Evolutionary conservation across 2,113 vertebrate species (phyloP).

Genomic region (Trochalopteron elliotii): DNA sequence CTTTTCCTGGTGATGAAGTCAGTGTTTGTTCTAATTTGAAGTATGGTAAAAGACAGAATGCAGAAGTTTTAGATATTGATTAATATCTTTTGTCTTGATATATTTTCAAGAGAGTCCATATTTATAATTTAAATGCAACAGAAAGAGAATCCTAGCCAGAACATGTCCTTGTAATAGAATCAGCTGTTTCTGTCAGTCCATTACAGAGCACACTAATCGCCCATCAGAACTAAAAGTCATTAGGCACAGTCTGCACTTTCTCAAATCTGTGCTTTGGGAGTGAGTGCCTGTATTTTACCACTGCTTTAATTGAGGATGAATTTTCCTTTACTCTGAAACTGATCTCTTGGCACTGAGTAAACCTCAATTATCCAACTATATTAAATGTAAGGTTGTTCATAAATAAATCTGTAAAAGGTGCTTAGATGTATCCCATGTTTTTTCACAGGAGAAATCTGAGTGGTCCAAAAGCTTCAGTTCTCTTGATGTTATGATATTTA

Average conservation of each 20-base stretch:
- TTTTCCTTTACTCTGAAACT: slow-evolving; percentile 41
- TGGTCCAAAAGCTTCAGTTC: background rate
- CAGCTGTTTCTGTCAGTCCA: slow-evolving; percentile 56
- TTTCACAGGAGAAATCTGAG: background rate
- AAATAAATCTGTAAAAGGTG: background rate
- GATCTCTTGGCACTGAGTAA: slow-evolving; percentile 33
- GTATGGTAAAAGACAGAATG: background rate
- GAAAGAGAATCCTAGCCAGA: slow-evolving; percentile 43
- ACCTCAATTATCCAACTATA: background rate
- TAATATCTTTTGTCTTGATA: slow-evolving; percentile 4
- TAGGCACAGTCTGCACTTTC: slow-evolving; percentile 61
- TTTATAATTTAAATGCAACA: slow-evolving; percentile 37
- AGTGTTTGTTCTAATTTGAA: slow-evolving; percentile 8
- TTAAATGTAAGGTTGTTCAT: background rate
- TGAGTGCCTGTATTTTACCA: slow-evolving; percentile 32
- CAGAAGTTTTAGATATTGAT: slow-evolving; percentile 1
- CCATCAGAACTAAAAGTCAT: slow-evolving; percentile 58
- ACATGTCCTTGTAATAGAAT: slow-evolving; percentile 58
- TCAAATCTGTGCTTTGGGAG: slow-evolving; percentile 48
- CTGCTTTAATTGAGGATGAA: slow-evolving; percentile 13
- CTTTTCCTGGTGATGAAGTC: slow-evolving; percentile 7
- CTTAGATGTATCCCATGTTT: background rate
- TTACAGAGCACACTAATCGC: slow-evolving; percentile 48
- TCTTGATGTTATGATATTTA: background rate
- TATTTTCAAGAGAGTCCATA: slow-evolving; percentile 2